Evolutionary conservation across 2,888 invertebrate species (phyloP), one percentile per base, ranked within the genome.

Genomic region (Plebejus argus): DNA sequence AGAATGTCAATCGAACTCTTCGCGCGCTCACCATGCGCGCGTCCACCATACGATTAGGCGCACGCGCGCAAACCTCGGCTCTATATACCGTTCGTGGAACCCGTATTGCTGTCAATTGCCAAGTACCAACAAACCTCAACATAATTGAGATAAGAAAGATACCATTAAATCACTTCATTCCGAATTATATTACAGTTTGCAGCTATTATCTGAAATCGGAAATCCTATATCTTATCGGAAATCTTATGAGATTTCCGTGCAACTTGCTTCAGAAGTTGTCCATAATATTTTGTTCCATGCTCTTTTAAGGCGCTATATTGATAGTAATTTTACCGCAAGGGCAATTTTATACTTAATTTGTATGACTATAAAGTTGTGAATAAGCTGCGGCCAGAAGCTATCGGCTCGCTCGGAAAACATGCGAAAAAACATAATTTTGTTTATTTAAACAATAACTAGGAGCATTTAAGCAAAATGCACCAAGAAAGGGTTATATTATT

Each of bases 41-140:
- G 76, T 76, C 78, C 80, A 79, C 76, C 79, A 78, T 80, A 84
- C 87, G 87, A 90, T 89, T 86, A 91, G 86, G 88, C 91, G 91
- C 84, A 83, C 89, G 91, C 92, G 91, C 87, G 83, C 78, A 78
- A 78, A 75, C 82, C 83, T 79, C 83, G 84, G 82, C 86, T 86
- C 90, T 93, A 91, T 93, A 93, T 93, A 92, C 86, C 85, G 81
- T 80, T 80, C 82, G 81, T 80, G 81, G 82, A 81, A 77, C 70
- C 77, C 78, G 81, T 80, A 82, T 78, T 79, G 77, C 70, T 53
- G 53, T 53, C 53, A 53, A 53, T 53, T 53, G 4, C 53, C 53
- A 78, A 78, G 80, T 77, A 56, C 33, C 78, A 79, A 81, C 78
- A 79, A 76, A 76, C 77, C 79, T 76, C 78, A 79, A 79, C 79